A percentile compares a stretch with the other conserved stretches of the same genome.
Evolutionary conservation across 2,113 vertebrate species (phyloP).

Genomic region (Rhinoderma darwinii): DNA sequence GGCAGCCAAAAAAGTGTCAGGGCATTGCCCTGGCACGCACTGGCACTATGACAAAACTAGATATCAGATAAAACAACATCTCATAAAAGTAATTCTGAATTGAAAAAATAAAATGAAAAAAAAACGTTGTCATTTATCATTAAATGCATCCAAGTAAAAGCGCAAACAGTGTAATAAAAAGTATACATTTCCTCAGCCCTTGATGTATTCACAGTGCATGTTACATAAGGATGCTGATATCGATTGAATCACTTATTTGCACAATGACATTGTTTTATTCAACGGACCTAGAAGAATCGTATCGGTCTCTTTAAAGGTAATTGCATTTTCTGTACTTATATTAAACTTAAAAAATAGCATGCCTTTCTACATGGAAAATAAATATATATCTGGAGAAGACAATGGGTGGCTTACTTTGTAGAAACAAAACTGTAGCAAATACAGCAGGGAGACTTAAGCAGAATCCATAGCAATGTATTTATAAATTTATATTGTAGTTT

Average conservation of each 20-base stretch:
- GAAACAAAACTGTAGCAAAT: conserved; percentile 26
- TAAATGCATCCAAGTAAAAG: neutral
- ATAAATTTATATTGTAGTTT: conserved; percentile 35
- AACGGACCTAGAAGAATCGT: neutral
- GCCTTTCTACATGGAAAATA: conserved; percentile 7
- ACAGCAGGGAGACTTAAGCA: conserved; percentile 15
- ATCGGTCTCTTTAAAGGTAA: conserved; percentile 48
- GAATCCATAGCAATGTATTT: conserved; percentile 32
- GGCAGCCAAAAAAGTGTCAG: too few species aligned
- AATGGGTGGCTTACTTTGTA: conserved; percentile 33
- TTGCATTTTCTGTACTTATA: conserved; percentile 49
- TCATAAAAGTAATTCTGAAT: too few species aligned
- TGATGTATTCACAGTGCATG: conserved; percentile 11
- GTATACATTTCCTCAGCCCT: conserved; percentile 1
- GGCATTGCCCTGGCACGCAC: too few species aligned
- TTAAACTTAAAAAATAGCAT: conserved; percentile 35
- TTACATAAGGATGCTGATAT: conserved; percentile 36
- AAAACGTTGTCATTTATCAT: conserved; percentile 1
- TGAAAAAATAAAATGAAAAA: neutral
- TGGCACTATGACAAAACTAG: too few species aligned
- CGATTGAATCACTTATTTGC: conserved; percentile 42
- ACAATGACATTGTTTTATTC: conserved; percentile 38
- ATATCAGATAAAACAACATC: neutral
- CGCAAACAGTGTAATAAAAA: neutral
- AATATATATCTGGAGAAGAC: conserved; percentile 25